Conservation (phyloP, 2,797 vertebrate genomes). For the Ctenosaura bakeri region DNA sequence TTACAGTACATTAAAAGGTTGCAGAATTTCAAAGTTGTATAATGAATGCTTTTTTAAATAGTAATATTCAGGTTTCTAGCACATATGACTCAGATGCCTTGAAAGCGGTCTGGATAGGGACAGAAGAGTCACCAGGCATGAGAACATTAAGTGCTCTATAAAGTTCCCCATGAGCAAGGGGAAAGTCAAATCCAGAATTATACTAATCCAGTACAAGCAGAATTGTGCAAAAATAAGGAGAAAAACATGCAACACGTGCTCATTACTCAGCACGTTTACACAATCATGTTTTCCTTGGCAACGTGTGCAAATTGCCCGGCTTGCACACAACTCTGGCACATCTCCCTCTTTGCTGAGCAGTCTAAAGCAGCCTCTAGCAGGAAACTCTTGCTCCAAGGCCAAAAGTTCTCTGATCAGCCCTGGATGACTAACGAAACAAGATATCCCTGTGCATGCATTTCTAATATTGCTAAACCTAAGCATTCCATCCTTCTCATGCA, state of each 20-base stretch:
- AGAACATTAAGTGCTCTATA: too few relatives aligned
- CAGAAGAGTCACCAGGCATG: too few relatives aligned
- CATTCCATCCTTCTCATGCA: neutral
- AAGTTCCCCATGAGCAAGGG: neutral
- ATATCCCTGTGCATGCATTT: neutral
- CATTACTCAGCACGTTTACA: neutral
- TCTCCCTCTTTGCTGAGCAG: neutral
- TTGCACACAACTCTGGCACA: too few relatives aligned
- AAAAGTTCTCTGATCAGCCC: neutral
- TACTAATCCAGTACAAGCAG: too few relatives aligned
- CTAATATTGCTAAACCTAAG: neutral
- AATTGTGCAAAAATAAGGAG: neutral
- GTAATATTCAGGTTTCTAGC: too few relatives aligned
- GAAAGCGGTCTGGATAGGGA: too few relatives aligned
- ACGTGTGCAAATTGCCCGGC: neutral
- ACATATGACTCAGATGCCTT: too few relatives aligned
- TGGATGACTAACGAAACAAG: neutral
- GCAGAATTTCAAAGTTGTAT: too few relatives aligned
- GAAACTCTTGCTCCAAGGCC: neutral
- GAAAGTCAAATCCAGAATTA: neutral
- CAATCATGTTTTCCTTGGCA: neutral
- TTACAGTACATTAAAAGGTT: too few relatives aligned
- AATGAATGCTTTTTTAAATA: too few relatives aligned
- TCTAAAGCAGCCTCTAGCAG: neutral
- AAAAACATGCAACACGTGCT: too few relatives aligned